Percentiles rank a stretch among this genome's conserved stretches.
phyloP scores from a whole-genome alignment of 2,113 vertebrate genomes.

The Mus musculus region GRCm39 chr13:14880501-14881000 shows the following conservation, averaged over 20 bases:
- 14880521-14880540: not conserved
- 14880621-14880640: not conserved
- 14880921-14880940: constrained; percentile 38
- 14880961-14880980: not conserved
- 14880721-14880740: constrained; percentile 83
- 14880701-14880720: constrained; percentile 77
- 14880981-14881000: constrained; percentile 39
- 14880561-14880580: not conserved
- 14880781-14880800: constrained; percentile 78
- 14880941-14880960: constrained; percentile 50
- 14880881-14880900: constrained; percentile 76
- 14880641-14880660: not conserved
- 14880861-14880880: constrained; percentile 72
- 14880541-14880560: not conserved
- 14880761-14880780: constrained; percentile 78
- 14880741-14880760: constrained; percentile 77
- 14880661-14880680: constrained; percentile 65
- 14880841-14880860: constrained; percentile 82
- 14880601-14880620: not conserved
- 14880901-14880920: constrained; percentile 72
- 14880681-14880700: constrained; percentile 75
- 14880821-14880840: constrained; percentile 81
- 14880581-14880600: not conserved
- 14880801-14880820: constrained; percentile 83
- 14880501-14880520: constrained; percentile 20